Evolutionary conservation across 2,888 invertebrate species (phyloP), one percentile per base, ranked within the genome.

Genomic region (Oxyteleia sp.): DNA sequence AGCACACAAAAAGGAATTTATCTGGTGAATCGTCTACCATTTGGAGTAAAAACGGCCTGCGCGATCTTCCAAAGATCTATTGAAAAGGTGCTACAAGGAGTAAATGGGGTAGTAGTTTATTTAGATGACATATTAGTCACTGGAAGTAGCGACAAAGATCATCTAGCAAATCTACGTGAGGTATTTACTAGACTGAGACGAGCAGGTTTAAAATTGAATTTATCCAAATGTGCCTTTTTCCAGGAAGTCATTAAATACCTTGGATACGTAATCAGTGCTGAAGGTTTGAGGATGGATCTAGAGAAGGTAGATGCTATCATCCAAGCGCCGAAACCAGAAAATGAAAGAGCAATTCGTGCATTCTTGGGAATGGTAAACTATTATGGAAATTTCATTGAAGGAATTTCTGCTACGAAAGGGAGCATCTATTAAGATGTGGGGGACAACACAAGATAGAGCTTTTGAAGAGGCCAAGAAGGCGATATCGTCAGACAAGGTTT

Each of bases 101-200:
- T 91, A 20, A 86, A 90, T 32, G 92, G 92, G 0, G 88, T 87
- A 2, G 69, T 91, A 26, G 92, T 91, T 72, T 89, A 89, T 55
- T 91, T 90, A 18, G 93, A 93, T 86, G 93, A 93, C 84, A 92
- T 94, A 43, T 55, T 93, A 2, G 82, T 93, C n/a, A 89, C 35
- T 82, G 87, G 92, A 88, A 1, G 86, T 64, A 69, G 78, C 35
- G 11, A 82, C 53, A 75, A 84, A 59, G 45, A 61, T 29, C 45
- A 61, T 41, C 29, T 29, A 29, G 8, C 5, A 26, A 3, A 26
- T 10, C 2, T 51, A n/a, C 2, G 8, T 18, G 1, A 16, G 5
- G 85, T 83, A n/a, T 72, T 84, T 8, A 5, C 26, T 16, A 35
- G 29, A 45, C 53, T 85, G 5, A 51, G 23, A 13, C 55, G 72